These are phyloP conservation scores for Tipula unca DNA, from an alignment of 2,888 invertebrate genomes.

Conservation along the genomic window DNA sequence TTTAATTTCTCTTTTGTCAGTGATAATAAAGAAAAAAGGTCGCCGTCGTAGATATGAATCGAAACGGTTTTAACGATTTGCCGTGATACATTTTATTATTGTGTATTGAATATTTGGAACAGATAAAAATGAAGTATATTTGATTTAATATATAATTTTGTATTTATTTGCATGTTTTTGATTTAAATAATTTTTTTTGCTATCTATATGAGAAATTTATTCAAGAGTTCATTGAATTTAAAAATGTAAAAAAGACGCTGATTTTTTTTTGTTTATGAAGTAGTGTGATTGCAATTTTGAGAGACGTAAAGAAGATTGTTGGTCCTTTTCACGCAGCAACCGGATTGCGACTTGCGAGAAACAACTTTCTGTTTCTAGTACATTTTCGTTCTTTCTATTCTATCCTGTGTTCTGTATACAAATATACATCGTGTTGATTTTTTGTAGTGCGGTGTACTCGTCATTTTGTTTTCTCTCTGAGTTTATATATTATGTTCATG, in stretches of 20 bases:
- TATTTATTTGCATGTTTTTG: background rate
- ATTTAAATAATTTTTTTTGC: background rate
- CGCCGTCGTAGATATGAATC: background rate
- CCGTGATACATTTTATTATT: background rate
- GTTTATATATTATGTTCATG: background rate
- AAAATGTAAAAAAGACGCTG: background rate
- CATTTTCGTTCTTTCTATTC: background rate
- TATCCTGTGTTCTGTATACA: background rate
- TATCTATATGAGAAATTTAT: background rate
- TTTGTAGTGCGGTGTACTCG: background rate
- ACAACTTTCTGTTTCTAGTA: background rate
- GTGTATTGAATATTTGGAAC: too few species aligned
- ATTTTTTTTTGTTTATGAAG: background rate
- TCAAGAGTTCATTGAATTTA: background rate
- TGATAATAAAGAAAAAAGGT: background rate
- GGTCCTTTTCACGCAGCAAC: conserved; percentile 19
- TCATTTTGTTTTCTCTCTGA: background rate
- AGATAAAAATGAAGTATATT: background rate
- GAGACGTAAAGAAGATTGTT: background rate
- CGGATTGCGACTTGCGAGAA: conserved; percentile 19
- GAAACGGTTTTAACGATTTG: background rate
- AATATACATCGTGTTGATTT: background rate
- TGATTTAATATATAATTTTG: background rate
- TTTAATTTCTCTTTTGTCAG: background rate
- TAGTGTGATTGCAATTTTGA: background rate